Conservation (phyloP, 1,140 invertebrate genomes). For the Zaprionus kolodkinae region DNA sequence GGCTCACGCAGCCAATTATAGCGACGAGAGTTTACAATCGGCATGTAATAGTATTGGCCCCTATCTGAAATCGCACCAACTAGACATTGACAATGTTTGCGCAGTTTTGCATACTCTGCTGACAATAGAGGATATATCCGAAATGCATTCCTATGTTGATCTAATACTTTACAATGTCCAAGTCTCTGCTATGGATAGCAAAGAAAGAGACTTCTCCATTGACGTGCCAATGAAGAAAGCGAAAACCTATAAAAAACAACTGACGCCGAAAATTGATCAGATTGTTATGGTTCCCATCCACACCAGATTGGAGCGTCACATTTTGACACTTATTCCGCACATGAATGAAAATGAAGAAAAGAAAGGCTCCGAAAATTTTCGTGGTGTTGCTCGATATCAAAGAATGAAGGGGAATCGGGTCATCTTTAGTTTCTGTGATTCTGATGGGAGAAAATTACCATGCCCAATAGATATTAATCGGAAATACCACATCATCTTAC, state of each 20-base stretch:
- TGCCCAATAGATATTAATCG: conserved; percentile 4
- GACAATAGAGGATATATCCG: conserved; percentile 1
- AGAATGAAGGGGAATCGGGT: background rate
- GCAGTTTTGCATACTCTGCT: background rate
- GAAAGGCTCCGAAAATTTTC: background rate
- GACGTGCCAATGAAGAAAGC: background rate
- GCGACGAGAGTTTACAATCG: background rate
- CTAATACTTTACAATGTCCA: background rate
- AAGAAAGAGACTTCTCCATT: background rate
- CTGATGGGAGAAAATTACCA: conserved; percentile 22
- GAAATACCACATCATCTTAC: conserved; percentile 44
- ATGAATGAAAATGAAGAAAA: background rate
- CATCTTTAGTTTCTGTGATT: conserved; percentile 31
- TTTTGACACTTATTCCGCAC: conserved; percentile 29
- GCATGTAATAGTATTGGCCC: background rate
- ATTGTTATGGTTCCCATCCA: background rate
- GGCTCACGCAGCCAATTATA: background rate
- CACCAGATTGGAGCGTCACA: background rate
- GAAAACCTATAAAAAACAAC: background rate
- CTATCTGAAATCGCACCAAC: conserved; percentile 2
- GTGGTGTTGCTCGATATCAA: background rate
- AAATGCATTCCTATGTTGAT: background rate
- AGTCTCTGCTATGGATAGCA: background rate
- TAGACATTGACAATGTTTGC: conserved; percentile 11
- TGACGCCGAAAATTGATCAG: conserved; percentile 5